Conservation (phyloP, 2,888 invertebrate genomes). For the Hermaeophaga mercurialis region DNA sequence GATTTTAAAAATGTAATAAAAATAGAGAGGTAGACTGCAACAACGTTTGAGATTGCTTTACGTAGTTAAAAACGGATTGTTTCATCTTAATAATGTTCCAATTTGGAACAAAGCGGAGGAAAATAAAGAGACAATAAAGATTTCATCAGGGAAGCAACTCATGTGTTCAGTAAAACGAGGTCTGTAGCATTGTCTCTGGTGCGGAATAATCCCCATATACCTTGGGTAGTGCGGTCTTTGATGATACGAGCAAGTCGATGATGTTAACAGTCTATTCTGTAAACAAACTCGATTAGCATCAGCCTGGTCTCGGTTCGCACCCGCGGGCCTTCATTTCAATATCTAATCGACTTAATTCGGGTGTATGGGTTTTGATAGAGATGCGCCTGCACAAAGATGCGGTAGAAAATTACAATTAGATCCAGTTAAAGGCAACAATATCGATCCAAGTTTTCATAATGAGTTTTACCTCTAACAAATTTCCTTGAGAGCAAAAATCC, state of each 20-base stretch:
- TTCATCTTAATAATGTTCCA: constrained; percentile 9
- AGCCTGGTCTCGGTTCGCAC: constrained; percentile 52
- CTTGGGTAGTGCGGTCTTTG: constrained; percentile 47
- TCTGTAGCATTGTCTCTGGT: constrained; percentile 41
- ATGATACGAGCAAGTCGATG: constrained; percentile 47
- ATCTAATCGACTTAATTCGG: constrained; percentile 53
- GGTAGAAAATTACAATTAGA: constrained; percentile 50
- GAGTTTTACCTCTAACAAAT: too few relatives aligned
- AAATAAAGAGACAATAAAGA: constrained; percentile 29
- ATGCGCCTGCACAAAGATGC: constrained; percentile 48
- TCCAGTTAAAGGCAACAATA: constrained; percentile 48
- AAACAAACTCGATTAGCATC: constrained; percentile 54
- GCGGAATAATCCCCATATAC: constrained; percentile 49
- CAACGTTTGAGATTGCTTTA: too few relatives aligned
- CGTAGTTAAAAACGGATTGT: background rate
- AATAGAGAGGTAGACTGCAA: too few relatives aligned
- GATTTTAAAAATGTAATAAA: too few relatives aligned
- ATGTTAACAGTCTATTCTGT: constrained; percentile 54
- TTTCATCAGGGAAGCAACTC: constrained; percentile 35
- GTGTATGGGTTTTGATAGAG: constrained; percentile 53
- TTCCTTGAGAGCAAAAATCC: too few relatives aligned
- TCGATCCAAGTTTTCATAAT: constrained; percentile 41
- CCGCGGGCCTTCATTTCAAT: constrained; percentile 54
- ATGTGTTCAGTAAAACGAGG: constrained; percentile 35
- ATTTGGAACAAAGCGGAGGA: constrained; percentile 19